These are phyloP conservation scores for Drusus annulatus DNA, from an alignment of 1,140 invertebrate species.

Conservation along the genomic window DNA sequence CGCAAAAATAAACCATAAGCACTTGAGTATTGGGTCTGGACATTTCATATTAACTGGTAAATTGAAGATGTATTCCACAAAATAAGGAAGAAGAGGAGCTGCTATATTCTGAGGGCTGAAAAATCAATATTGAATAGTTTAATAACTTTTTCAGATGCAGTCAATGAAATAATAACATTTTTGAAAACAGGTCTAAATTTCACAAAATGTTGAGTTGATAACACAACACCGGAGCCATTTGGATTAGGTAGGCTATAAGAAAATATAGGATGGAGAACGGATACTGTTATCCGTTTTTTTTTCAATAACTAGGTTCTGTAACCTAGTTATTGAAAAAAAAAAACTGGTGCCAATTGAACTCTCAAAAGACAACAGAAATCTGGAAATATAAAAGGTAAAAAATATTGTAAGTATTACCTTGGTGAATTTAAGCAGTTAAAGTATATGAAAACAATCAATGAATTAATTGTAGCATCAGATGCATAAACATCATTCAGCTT, in stretches of 20 bases:
- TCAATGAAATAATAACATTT: neutral
- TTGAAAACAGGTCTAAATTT: neutral
- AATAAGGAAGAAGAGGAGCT: slow-evolving; percentile 41
- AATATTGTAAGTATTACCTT: slow-evolving; percentile 32
- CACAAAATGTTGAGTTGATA: too few relatives aligned
- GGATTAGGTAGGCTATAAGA: too few relatives aligned
- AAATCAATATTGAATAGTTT: neutral
- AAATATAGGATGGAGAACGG: too few relatives aligned
- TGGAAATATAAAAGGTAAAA: neutral
- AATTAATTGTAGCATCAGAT: slow-evolving; percentile 41
- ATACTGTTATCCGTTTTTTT: too few relatives aligned
- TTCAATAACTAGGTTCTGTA: too few relatives aligned
- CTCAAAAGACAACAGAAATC: too few relatives aligned
- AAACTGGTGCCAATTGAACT: too few relatives aligned
- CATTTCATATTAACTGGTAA: slow-evolving; percentile 30
- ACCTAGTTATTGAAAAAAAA: too few relatives aligned
- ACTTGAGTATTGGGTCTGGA: slow-evolving; percentile 49
- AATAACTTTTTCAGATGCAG: too few relatives aligned
- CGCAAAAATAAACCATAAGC: slow-evolving; percentile 56
- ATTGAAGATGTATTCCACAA: slow-evolving; percentile 50
- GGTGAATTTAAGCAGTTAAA: slow-evolving; percentile 49
- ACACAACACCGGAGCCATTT: too few relatives aligned
- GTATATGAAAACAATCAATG: slow-evolving; percentile 51
- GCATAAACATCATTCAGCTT: slow-evolving; percentile 43
- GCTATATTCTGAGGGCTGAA: slow-evolving; percentile 24